Percentiles rank a stretch among this genome's conserved stretches.
These are phyloP conservation scores for pig (Sus scrofa) DNA, from an alignment of 2,113 vertebrate species.

Conservation along the genomic window T2T-Sscrofa CM000814.6:99995501-99996000, in stretches of 20 bases:
- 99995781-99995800: constrained; percentile 7
- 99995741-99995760: constrained; percentile 54
- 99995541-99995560: neutral
- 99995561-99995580: neutral
- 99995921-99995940: constrained; percentile 85
- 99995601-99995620: neutral
- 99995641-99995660: neutral
- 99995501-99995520: neutral
- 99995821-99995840: constrained; percentile 35
- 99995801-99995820: constrained; percentile 42
- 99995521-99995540: neutral
- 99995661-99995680: neutral
- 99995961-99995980: constrained; percentile 87
- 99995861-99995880: constrained; percentile 72
- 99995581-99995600: neutral
- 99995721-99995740: constrained; percentile 46
- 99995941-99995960: constrained; percentile 78
- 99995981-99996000: constrained; percentile 82
- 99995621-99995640: neutral
- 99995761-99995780: constrained; percentile 41
- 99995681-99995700: neutral
- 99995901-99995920: constrained; percentile 85
- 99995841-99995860: constrained; percentile 70
- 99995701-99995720: neutral
- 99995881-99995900: constrained; percentile 83